Evolutionary conservation across 2,797 vertebrate genomes (phyloP).

Genomic region (Meriones psammophilus): DNA sequence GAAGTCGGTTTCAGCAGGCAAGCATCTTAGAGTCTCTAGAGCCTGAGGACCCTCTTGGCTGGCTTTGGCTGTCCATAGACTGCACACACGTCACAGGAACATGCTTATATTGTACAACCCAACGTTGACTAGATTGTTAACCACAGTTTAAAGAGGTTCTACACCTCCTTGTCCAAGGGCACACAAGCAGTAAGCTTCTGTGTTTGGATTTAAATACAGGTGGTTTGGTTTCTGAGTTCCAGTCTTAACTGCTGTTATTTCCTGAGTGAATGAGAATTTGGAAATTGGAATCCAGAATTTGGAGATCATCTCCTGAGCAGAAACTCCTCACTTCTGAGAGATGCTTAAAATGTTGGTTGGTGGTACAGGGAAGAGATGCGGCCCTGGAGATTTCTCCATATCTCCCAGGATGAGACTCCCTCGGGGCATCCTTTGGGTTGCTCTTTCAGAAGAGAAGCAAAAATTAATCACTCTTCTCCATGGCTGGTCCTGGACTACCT

Average conservation of each 20-base stretch:
- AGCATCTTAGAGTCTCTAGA: not conserved
- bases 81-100: not conserved
- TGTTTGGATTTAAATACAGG: not conserved
- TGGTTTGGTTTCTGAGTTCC: not conserved
- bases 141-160: conserved; percentile 8
- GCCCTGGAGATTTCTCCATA: not conserved
- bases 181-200: not conserved
- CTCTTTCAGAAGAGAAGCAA: not conserved
- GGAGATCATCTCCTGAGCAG: not conserved
- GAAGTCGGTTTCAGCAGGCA: not conserved
- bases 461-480: not conserved
- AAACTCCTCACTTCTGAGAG: not conserved
- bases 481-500: not conserved
- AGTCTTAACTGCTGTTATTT: not conserved
- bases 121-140: not conserved
- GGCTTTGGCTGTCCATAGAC: not conserved
- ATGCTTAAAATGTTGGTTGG: not conserved
- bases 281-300: too few species aligned
- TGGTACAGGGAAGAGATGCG: not conserved
- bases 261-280: not conserved
- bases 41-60: not conserved
- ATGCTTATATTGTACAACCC: not conserved
- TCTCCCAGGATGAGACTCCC: not conserved
- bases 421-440: not conserved
- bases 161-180: not conserved